Conservation (phyloP, 1,140 invertebrate species). For the Dryas iulia region DNA sequence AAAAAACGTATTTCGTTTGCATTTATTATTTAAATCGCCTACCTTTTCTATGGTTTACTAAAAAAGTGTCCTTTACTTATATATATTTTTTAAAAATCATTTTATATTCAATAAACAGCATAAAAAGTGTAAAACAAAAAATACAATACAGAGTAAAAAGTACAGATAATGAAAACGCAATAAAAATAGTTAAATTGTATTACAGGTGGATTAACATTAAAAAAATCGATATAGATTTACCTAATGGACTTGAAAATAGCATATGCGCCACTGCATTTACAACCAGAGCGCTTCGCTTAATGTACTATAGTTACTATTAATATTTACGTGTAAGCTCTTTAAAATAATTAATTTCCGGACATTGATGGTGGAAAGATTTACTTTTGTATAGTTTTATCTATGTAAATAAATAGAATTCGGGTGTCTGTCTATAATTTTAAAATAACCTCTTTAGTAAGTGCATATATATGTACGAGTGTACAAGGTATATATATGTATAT, state of each 20-base stretch:
- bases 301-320: constrained; percentile 10
- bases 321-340: constrained; percentile 16
- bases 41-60: background rate
- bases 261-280: constrained; percentile 17
- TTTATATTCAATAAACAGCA: background rate
- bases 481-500: too few relatives aligned
- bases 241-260: constrained; percentile 22
- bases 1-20: background rate
- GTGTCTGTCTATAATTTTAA: too few relatives aligned
- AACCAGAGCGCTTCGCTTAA: constrained; percentile 5
- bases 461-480: too few relatives aligned
- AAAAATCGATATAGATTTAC: constrained; percentile 20
- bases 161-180: background rate
- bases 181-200: background rate
- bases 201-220: constrained; percentile 11
- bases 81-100: too few relatives aligned
- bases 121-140: background rate
- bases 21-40: background rate
- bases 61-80: background rate
- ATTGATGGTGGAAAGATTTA: background rate
- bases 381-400: background rate
- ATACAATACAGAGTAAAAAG: background rate
- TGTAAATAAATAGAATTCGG: too few relatives aligned
- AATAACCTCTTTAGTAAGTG: too few relatives aligned
- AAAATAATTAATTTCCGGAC: constrained; percentile 15